Evolutionary conservation across 2,797 vertebrate species (phyloP).

Genomic region (Sebastes baramenuke): DNA sequence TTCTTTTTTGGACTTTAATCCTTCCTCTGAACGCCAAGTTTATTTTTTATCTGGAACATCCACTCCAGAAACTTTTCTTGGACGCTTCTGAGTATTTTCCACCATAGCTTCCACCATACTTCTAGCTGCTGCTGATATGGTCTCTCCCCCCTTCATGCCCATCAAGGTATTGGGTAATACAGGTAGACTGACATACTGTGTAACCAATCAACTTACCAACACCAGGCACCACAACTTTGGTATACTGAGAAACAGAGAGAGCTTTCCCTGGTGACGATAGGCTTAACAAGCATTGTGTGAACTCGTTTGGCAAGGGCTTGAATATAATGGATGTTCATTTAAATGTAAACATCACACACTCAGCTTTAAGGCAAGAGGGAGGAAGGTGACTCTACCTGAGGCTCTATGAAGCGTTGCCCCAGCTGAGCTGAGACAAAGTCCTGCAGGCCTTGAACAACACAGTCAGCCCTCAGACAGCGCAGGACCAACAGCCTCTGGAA

Average conservation of each 20-base stretch:
- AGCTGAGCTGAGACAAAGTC: slow-evolving; percentile 89
- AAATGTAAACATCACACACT: neutral
- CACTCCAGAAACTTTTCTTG: too few relatives aligned
- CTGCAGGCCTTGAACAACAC: slow-evolving; percentile 90
- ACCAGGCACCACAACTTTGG: neutral
- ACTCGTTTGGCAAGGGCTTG: neutral
- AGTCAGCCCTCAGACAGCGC: slow-evolving; percentile 89
- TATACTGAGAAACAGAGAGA: neutral
- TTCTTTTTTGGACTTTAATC: too few relatives aligned
- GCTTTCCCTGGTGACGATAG: neutral
- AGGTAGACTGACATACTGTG: neutral
- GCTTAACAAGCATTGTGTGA: neutral
- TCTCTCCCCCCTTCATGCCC: neutral
- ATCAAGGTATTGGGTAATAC: neutral
- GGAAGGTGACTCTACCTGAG: slow-evolving; percentile 79
- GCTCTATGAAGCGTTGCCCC: slow-evolving; percentile 89
- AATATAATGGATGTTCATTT: neutral
- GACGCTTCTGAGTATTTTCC: neutral
- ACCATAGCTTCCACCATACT: neutral
- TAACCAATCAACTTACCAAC: neutral
- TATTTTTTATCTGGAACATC: too few relatives aligned
- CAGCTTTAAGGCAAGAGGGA: neutral
- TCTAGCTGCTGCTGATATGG: neutral
- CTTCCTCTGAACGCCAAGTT: too few relatives aligned
- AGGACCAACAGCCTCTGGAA: slow-evolving; percentile 93